These are phyloP conservation scores for Alligator mississippiensis DNA, from an alignment of 2,113 vertebrate species.

Conservation along the genomic window DNA sequence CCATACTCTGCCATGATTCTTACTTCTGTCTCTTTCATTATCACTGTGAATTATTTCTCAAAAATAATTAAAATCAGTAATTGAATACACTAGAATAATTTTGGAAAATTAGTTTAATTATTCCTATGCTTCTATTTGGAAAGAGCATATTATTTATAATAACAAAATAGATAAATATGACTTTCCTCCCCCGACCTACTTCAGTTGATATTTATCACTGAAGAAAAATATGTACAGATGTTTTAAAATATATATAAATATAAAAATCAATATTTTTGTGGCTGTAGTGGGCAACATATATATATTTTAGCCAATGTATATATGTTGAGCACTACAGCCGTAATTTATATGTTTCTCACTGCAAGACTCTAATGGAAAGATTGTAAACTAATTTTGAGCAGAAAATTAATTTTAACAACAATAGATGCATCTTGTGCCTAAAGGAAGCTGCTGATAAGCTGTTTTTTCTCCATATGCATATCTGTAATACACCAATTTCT, in stretches of 20 bases:
- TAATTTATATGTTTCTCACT: background rate
- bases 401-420: background rate
- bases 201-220: conserved; percentile 35
- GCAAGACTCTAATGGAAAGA: background rate
- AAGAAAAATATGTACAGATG: conserved; percentile 11
- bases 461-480: background rate
- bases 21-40: conserved; percentile 82
- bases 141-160: conserved; percentile 74
- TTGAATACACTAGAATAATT: conserved; percentile 84
- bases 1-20: conserved; percentile 79
- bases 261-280: too few relatives aligned
- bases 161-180: conserved; percentile 66
- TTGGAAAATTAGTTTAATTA: conserved; percentile 82
- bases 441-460: background rate
- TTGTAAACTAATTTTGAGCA: background rate
- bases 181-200: conserved; percentile 13
- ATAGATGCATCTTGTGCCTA: background rate
- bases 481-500: background rate
- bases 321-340: background rate
- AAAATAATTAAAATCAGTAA: conserved; percentile 84
- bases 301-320: background rate
- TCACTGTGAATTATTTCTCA: conserved; percentile 75
- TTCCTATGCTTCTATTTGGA: conserved; percentile 77
- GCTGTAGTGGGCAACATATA: background rate
- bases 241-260: background rate